These are phyloP conservation scores for Epicauta chinensis DNA, from an alignment of 1,140 invertebrate species.

Conservation along the genomic window DNA sequence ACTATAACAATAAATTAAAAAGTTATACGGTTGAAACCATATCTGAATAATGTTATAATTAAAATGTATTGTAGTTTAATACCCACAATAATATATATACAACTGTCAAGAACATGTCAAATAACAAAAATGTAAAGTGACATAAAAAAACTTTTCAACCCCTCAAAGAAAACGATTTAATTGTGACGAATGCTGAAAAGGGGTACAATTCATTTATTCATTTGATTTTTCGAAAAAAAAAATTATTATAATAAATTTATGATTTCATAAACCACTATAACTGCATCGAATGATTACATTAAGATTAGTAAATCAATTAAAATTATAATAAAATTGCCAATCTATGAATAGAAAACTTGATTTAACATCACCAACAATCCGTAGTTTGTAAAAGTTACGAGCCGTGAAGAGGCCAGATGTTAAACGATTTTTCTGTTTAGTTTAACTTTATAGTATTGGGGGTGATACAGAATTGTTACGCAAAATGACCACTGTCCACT, in stretches of 20 bases:
- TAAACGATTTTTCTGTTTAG: conserved; percentile 9
- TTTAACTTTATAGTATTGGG: conserved; percentile 8
- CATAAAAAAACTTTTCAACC: conserved; percentile 8
- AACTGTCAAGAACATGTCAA: conserved; percentile 16
- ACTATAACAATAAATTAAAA: not conserved
- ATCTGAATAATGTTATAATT: conserved; percentile 1
- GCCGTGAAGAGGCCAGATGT: conserved; percentile 18
- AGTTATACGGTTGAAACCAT: not conserved
- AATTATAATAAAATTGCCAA: conserved; percentile 13
- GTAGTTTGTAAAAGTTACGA: conserved; percentile 15
- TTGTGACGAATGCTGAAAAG: conserved; percentile 13
- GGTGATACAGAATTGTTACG: conserved; percentile 9
- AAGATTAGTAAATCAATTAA: not conserved
- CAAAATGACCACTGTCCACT: conserved; percentile 20
- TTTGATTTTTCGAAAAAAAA: not conserved
- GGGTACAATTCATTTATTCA: not conserved
- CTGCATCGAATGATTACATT: conserved; percentile 4
- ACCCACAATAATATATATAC: conserved; percentile 12
- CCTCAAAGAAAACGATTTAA: conserved; percentile 11
- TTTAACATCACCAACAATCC: conserved; percentile 12
- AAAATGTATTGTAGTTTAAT: conserved; percentile 14
- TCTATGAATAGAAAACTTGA: conserved; percentile 11
- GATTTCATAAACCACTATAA: conserved; percentile 13
- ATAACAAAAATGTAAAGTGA: conserved; percentile 8
- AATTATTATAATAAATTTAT: conserved; percentile 3